Conservation (phyloP, 2,888 invertebrate species). For the Augochlorella aurata region DNA sequence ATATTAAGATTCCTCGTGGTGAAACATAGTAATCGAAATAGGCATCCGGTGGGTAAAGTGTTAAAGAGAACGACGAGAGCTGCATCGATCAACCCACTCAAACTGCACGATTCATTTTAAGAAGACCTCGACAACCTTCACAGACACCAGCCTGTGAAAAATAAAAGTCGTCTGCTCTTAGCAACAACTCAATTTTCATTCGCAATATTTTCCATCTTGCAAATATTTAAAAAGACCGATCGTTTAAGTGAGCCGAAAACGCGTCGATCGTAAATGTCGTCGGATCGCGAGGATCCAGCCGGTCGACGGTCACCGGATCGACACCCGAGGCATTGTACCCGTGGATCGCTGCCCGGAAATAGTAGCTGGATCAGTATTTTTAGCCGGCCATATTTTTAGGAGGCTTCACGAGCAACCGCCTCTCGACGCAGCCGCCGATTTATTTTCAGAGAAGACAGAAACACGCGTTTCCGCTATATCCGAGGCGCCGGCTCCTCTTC, state of each 20-base stretch:
- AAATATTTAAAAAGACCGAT: too few species aligned
- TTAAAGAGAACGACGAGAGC: neutral
- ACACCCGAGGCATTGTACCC: neutral
- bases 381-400: conserved; percentile 10
- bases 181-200: neutral
- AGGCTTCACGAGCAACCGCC: conserved; percentile 6
- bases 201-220: neutral
- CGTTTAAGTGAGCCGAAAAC: neutral
- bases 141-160: neutral
- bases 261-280: neutral
- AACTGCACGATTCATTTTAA: neutral
- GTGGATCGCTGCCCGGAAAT: neutral
- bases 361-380: conserved; percentile 11
- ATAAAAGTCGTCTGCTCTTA: neutral
- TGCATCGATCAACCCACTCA: neutral
- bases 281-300: neutral
- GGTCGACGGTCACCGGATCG: neutral
- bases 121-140: neutral
- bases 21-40: too few species aligned
- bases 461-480: conserved; percentile 8
- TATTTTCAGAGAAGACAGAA: conserved; percentile 31
- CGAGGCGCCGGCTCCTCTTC: neutral
- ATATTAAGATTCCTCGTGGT: too few species aligned
- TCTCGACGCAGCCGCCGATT: neutral
- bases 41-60: too few species aligned